Base-by-base conservation (phyloP, 1,140 invertebrate species). In the Sogatella furcifera region DNA sequence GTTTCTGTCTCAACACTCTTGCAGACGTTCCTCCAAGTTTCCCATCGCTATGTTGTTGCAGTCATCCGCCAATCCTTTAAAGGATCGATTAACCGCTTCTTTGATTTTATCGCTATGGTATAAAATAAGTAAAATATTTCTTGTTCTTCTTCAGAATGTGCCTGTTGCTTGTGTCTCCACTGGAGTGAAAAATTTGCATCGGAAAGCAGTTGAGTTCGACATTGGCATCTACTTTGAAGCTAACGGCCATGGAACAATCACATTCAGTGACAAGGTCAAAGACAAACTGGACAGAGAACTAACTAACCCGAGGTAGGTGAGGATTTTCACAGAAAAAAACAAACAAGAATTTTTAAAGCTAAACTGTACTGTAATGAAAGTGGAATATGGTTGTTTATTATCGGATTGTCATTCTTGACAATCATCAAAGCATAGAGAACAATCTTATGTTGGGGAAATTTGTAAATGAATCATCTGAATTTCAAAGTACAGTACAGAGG, bases 171-270 rank as follows among this genome's bases (percentile, higher is more conserved):
- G 90, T 77, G 90, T 89, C 9, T 82, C 88, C 52, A 99, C 97
- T 13, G 97, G 97, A n/a, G 95, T 99, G 0, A 99, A 99, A 74
- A 83, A 98, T 78, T 77, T 99, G n/a, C 96, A 99, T 72, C 88
- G 90, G 66, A 86, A 87, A 72, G 96, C 97, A 0, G 67, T 82
- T 28, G 80, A 92, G 58, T 98, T 86, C 77, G 96, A 99, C 71
- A 86, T 99, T 69, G 97, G 96, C 4, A 81, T 99, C 14, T 99
- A 99, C 75, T 99, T 99, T 78, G 97, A 99, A 77, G 95, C 97
- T 0, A 99, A 99, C 78, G 97, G 97, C 0, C 97, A 99, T 78
- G 97, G 97, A 10, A 99, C 97, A 1, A 88, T 92, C 9, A 71
- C 92, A 1, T 91, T 92, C 59, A 92, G 85, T 67, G 71, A 82